A percentile compares a stretch with the other conserved stretches of the same genome.
Evolutionary conservation across 2,113 vertebrate genomes (phyloP).

Genomic region (Oxyura jamaicensis): DNA sequence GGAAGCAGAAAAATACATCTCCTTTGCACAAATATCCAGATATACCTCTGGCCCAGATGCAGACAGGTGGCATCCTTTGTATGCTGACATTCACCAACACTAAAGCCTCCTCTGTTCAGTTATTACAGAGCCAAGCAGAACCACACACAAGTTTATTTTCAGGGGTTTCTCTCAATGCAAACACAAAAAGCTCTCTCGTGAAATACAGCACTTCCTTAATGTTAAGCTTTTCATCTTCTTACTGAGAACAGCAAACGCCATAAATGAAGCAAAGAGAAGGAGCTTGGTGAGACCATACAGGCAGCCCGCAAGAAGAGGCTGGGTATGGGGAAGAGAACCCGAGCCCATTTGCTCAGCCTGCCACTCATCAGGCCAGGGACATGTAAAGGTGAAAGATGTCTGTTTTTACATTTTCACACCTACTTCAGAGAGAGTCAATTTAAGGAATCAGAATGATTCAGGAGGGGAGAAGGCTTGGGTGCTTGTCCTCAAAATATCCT

Average conservation of each 20-base stretch:
- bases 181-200: neutral
- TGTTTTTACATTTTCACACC: neutral
- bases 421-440: neutral
- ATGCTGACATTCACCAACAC: neutral
- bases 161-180: neutral
- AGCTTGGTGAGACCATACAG: neutral
- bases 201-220: neutral
- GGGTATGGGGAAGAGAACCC: neutral
- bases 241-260: neutral
- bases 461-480: neutral
- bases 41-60: neutral
- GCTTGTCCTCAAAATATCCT: neutral
- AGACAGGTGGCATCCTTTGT: neutral
- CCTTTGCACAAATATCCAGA: neutral
- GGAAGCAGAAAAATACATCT: neutral
- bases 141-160: neutral
- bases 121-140: neutral
- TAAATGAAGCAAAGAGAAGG: neutral
- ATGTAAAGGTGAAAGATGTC: neutral
- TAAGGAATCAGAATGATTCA: neutral
- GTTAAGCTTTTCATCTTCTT: neutral
- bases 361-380: neutral
- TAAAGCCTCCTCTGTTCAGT: neutral
- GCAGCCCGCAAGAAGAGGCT: neutral
- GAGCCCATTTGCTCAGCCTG: accelerated